Conservation (phyloP, 2,113 vertebrate species). For the Trematocara macrostoma region DNA sequence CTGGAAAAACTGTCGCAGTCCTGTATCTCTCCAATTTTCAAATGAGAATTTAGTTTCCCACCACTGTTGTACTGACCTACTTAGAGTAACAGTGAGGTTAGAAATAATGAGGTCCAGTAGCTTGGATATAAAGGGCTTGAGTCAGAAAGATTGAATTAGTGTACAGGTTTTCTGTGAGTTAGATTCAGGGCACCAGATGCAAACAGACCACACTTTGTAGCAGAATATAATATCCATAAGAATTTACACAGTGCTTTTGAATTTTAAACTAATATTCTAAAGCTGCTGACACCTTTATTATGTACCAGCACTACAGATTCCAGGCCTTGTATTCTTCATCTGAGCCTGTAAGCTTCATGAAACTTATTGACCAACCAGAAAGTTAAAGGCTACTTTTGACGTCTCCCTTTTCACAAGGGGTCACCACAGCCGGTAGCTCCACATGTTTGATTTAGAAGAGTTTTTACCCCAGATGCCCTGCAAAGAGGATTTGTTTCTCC, state of each 20-base stretch:
- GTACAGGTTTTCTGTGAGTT: not conserved
- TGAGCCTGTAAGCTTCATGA: not conserved
- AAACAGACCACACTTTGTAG: not conserved
- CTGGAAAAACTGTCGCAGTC: not conserved
- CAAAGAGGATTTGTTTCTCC: not conserved
- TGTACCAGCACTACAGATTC: not conserved
- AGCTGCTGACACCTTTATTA: not conserved
- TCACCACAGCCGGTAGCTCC: not conserved
- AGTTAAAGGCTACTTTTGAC: not conserved
- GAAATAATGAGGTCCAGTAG: rapidly evolving
- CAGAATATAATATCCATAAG: not conserved
- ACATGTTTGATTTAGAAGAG: not conserved
- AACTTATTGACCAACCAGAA: not conserved
- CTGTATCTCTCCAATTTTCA: not conserved
- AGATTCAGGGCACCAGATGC: not conserved
- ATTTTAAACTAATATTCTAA: not conserved
- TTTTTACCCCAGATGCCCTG: not conserved
- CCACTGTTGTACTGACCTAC: not conserved
- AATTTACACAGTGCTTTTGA: not conserved
- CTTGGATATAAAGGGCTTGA: not conserved
- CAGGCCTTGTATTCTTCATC: not conserved
- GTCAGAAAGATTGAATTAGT: not conserved
- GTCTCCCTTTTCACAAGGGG: not conserved
- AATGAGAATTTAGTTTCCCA: not conserved
- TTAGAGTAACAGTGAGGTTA: not conserved